Evolutionary conservation across 2,888 invertebrate species (phyloP).

Genomic region (Pyralis farinalis): DNA sequence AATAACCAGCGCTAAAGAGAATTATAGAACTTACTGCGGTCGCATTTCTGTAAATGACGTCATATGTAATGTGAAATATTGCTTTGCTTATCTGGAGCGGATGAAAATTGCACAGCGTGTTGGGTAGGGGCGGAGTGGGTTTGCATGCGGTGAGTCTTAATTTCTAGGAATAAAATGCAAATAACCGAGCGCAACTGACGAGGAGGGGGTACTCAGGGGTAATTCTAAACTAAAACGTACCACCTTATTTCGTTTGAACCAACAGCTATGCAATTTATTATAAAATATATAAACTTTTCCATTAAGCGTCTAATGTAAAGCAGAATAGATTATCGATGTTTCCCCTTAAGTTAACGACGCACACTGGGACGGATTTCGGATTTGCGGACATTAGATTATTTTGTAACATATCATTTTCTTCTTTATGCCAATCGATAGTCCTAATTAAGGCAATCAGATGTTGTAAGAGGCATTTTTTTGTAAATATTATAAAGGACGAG

Average conservation of each 20-base stretch:
- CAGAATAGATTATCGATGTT: no score
- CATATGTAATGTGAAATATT: conserved; percentile 52
- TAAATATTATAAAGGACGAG: no score
- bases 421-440: no score
- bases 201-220: conserved; percentile 2
- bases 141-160: conserved; percentile 46
- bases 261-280: no score
- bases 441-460: no score
- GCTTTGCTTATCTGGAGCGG: conserved; percentile 50
- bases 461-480: no score
- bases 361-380: no score
- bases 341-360: no score
- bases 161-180: conserved; percentile 57
- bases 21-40: conserved; percentile 12
- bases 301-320: no score
- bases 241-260: not conserved
- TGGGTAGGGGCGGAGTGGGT: conserved; percentile 16
- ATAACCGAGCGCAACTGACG: conserved; percentile 25
- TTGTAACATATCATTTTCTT: no score
- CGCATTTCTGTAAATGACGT: conserved; percentile 38
- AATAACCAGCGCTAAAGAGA: conserved; percentile 4
- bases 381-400: no score
- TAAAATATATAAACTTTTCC: no score
- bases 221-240: conserved; percentile 23
- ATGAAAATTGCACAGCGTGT: conserved; percentile 48